Percentiles rank a stretch among this genome's conserved stretches.
These are phyloP conservation scores for Gymnopithys bicolor DNA, from an alignment of 2,797 vertebrate genomes.

Conservation along the genomic window DNA sequence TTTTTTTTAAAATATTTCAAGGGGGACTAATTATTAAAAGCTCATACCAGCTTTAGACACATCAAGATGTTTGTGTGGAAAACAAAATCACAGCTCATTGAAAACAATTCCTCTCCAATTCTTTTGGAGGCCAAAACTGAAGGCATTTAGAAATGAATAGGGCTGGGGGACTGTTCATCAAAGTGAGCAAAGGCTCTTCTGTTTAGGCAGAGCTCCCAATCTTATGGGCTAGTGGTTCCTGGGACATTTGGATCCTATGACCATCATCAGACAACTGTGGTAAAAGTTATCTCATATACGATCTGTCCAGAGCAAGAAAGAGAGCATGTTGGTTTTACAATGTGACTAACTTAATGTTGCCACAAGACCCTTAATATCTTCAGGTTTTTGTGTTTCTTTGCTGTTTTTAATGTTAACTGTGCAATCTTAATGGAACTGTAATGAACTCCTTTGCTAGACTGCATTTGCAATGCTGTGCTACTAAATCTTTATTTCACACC, in stretches of 20 bases:
- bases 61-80: not conserved
- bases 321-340: not conserved
- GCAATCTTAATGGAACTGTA: conserved; percentile 40
- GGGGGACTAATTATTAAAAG: not conserved
- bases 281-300: not conserved
- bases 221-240: not conserved
- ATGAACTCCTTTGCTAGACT: conserved; percentile 52
- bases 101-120: not conserved
- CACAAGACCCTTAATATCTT: not conserved
- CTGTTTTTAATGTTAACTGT: conserved; percentile 22
- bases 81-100: not conserved
- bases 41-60: not conserved
- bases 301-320: not conserved
- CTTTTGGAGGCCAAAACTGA: not conserved
- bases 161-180: not conserved
- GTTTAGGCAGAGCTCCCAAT: not conserved
- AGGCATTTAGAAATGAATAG: not conserved
- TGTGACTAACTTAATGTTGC: not conserved
- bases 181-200: not conserved
- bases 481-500: conserved; percentile 63
- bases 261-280: not conserved
- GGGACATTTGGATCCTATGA: not conserved
- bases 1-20: not conserved
- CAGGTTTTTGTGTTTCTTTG: not conserved
- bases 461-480: conserved; percentile 19